Conservation (phyloP, 2,888 invertebrate species). For the Drosophila limbata region DNA sequence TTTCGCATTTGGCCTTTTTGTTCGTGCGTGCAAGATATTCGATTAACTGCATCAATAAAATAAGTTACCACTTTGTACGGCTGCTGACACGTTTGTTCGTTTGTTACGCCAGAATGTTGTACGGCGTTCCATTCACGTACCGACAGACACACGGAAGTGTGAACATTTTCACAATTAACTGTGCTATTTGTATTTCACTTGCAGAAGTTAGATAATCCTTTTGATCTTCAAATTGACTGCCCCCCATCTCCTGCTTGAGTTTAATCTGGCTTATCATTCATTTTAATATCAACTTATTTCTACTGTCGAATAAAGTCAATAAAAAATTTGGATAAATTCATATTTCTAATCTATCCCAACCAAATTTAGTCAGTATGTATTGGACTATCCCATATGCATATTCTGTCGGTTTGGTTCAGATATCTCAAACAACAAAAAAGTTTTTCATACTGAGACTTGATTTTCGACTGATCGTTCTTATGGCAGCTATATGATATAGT, state of each 20-base stretch:
- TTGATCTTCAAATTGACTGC: background rate
- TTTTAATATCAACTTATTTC: no score
- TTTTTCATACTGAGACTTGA: no score
- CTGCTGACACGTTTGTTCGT: constrained; percentile 18
- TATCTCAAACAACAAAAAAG: no score
- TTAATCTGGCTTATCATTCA: no score
- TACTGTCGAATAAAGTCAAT: no score
- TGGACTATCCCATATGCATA: no score
- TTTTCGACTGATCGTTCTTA: no score
- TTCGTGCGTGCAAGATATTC: constrained; percentile 72
- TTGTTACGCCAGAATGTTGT: background rate
- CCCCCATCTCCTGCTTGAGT: background rate
- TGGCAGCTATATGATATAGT: no score
- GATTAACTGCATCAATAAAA: constrained; percentile 61
- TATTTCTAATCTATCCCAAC: no score
- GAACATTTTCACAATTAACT: constrained; percentile 58
- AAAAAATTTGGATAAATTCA: no score
- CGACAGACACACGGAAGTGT: constrained; percentile 57
- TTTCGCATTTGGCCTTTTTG: constrained; percentile 38
- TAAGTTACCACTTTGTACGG: constrained; percentile 30
- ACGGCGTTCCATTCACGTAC: constrained; percentile 58
- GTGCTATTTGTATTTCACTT: constrained; percentile 31
- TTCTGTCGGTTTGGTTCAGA: no score
- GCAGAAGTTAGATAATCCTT: background rate
- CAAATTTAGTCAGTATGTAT: no score